Conservation (phyloP, 1,140 invertebrate species). For the Phocides pigmalion region DNA sequence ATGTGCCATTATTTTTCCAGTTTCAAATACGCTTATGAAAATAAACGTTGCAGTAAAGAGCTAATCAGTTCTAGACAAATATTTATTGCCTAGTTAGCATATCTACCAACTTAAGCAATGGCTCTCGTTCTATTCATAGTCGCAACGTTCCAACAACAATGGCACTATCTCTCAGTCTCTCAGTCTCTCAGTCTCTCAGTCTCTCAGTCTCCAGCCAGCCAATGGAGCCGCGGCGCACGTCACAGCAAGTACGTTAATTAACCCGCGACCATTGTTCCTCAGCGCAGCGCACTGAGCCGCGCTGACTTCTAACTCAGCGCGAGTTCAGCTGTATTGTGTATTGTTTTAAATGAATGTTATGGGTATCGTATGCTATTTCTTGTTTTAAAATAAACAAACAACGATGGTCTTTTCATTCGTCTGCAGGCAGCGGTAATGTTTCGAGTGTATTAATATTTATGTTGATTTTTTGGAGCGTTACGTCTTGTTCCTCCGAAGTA, state of each 20-base stretch:
- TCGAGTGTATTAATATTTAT: too few species aligned
- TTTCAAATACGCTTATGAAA: too few species aligned
- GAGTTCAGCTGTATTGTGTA: background rate
- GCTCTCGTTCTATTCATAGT: slow-evolving; percentile 9
- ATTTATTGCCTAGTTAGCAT: slow-evolving; percentile 1
- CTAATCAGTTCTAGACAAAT: background rate
- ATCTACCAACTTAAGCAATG: slow-evolving; percentile 2
- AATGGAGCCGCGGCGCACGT: slow-evolving; percentile 13
- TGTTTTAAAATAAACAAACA: background rate
- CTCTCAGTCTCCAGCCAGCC: background rate
- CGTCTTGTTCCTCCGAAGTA: too few species aligned
- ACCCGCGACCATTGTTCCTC: background rate
- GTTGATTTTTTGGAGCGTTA: too few species aligned
- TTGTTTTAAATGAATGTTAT: slow-evolving; percentile 5
- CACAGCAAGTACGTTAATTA: slow-evolving; percentile 24
- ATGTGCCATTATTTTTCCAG: too few species aligned
- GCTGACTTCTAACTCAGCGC: slow-evolving; percentile 6
- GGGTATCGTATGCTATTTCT: slow-evolving; percentile 5
- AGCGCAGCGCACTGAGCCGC: slow-evolving; percentile 3
- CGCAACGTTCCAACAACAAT: slow-evolving; percentile 7
- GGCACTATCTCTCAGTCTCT: slow-evolving; percentile 10
- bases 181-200: slow-evolving; percentile 11
- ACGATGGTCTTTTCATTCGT: too few species aligned
- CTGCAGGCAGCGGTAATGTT: too few species aligned
- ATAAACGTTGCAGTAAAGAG: background rate